Base-by-base conservation (phyloP, 1,140 invertebrate genomes). In the Euwallacea similis region DNA sequence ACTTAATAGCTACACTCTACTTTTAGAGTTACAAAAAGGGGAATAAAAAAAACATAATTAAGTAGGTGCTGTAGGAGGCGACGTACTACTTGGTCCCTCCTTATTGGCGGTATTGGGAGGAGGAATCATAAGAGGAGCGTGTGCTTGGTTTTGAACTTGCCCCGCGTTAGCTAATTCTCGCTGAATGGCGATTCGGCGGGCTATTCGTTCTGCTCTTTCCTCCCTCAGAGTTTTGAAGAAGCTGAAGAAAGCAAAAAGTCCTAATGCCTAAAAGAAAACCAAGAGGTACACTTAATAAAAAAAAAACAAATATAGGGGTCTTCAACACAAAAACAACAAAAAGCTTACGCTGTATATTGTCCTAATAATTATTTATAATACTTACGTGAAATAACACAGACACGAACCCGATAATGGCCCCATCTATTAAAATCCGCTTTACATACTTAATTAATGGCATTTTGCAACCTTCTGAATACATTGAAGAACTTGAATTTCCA, bases 391-490 rank as follows among this genome's bases (percentile, higher is more conserved):
- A 75, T 7, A 75, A 7, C 43, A 69, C 70, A 67, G 72, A 77
- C 0, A 75, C 56, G 72, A 81, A 79, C 16, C 74, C 75, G 15
- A 78, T 69, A 3, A 79, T 59, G 43, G 74, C 71, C 56, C 76
- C 72, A 54, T 81, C 69, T 13, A 80, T 68, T 15, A 81, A 56
- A 69, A 80, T 73, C 54, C 61, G 56, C 56, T 78, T 76, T 3
- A 76, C 70, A 64, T 79, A 77, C 21, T 50, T 59, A 15, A 74
- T 66, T 13, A 79, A 59, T 4, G 74, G 74, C 58, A 73, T 59
- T 56, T 76, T 76, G 58, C 79, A 81, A 16, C 79, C 77, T n/a
- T 73, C 68, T 69, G 75, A 43, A 71, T 75, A 77, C n/a, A 73
- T 73, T 10, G 55, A 9, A 7, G 61, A 66, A 2, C 54, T 16